These are phyloP conservation scores for Acleris laterana DNA, from an alignment of 2,888 invertebrate genomes.

Conservation along the genomic window DNA sequence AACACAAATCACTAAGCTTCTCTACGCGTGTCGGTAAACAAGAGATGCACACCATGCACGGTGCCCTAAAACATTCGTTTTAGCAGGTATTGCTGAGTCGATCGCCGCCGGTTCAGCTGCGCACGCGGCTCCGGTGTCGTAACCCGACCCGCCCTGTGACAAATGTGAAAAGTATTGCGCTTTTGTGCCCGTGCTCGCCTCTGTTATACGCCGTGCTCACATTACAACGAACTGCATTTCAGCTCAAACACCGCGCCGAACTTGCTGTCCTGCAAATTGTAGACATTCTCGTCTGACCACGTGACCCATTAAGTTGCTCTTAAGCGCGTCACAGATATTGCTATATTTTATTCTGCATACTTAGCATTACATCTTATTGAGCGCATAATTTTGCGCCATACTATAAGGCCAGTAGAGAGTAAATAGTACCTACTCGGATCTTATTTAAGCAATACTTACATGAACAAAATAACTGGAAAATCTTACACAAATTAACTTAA, in stretches of 20 bases:
- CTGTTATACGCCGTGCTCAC: constrained; percentile 26
- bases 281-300: constrained; percentile 29
- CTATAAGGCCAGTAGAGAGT: no score
- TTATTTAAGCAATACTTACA: no score
- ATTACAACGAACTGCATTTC: constrained; percentile 30
- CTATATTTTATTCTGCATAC: no score
- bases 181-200: constrained; percentile 36
- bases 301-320: constrained; percentile 8
- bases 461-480: no score
- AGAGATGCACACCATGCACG: constrained; percentile 5
- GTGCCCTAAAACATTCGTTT: constrained; percentile 1
- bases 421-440: no score
- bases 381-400: no score
- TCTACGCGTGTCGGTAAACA: neutral
- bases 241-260: constrained; percentile 9
- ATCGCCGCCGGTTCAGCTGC: constrained; percentile 60
- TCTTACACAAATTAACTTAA: no score
- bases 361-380: no score
- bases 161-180: constrained; percentile 72
- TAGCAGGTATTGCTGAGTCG: constrained; percentile 38
- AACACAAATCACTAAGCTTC: no score
- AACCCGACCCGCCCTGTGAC: constrained; percentile 69
- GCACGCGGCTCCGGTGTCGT: constrained; percentile 66
- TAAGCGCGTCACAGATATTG: neutral
- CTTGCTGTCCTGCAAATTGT: constrained; percentile 10